phyloP scores from a whole-genome alignment of 2,113 vertebrate species.

The Labrus mixtus region DNA sequence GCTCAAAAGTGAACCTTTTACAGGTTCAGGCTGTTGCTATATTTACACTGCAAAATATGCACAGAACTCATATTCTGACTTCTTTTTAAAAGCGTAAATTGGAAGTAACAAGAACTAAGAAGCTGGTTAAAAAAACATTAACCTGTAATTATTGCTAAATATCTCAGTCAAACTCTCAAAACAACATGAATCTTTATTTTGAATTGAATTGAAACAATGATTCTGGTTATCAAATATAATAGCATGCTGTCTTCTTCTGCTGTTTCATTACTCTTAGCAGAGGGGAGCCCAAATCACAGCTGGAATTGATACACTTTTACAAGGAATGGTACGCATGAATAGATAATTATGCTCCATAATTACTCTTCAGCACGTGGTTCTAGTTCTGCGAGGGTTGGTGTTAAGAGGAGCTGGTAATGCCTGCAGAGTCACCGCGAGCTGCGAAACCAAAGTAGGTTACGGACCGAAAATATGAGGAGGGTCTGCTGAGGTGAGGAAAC shows the following conservation, averaged over 20 bases:
- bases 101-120: no score
- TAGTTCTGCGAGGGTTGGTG: constrained; percentile 32
- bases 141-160: no score
- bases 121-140: no score
- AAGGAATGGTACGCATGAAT: constrained; percentile 68
- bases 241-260: constrained; percentile 11
- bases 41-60: constrained; percentile 29
- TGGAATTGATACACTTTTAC: constrained; percentile 72
- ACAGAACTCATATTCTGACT: no score
- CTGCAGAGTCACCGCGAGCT: constrained; percentile 59
- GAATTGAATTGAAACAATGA: not conserved
- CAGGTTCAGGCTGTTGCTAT: constrained; percentile 35
- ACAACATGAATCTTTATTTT: not conserved
- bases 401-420: constrained; percentile 57
- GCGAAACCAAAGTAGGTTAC: constrained; percentile 64
- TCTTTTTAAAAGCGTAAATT: no score
- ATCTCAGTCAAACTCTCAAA: not conserved
- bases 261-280: constrained; percentile 8
- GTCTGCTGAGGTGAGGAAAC: constrained; percentile 45
- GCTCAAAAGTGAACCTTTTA: constrained; percentile 49
- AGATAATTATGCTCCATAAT: constrained; percentile 73
- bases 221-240: constrained; percentile 36
- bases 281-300: constrained; percentile 24
- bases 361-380: constrained; percentile 61
- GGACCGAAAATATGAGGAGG: constrained; percentile 47